These are phyloP conservation scores for Acleris holmiana DNA, from an alignment of 2,888 invertebrate species.

Conservation along the genomic window DNA sequence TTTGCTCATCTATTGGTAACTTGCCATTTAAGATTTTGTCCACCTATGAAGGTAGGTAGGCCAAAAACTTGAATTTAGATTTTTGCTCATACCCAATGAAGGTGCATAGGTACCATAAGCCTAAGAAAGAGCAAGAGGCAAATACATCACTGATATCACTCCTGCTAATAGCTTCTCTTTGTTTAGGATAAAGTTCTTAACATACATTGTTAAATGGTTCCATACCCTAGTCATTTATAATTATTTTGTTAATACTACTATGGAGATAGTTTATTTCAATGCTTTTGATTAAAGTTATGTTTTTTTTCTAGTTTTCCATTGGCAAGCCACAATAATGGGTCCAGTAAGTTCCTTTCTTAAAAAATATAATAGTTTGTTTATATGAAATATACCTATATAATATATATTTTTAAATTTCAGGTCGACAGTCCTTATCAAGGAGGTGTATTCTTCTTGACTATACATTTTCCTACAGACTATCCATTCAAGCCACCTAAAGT, in stretches of 20 bases:
- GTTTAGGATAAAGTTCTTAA: neutral
- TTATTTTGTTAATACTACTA: neutral
- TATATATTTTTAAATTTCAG: constrained; percentile 76
- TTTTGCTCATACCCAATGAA: no score
- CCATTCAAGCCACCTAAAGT: constrained; percentile 99
- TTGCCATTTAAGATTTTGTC: no score
- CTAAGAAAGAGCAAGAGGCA: no score
- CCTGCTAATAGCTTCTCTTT: no score
- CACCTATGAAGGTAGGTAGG: no score
- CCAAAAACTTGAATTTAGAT: no score
- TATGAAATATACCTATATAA: no score
- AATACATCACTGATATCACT: no score
- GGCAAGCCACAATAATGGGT: constrained; percentile 99
- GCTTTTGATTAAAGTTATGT: constrained; percentile 33
- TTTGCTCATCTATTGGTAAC: no score
- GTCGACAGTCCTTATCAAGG: constrained; percentile 99
- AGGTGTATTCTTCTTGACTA: constrained; percentile 99
- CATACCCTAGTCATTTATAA: neutral
- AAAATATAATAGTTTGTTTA: constrained; percentile 22
- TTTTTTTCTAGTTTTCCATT: constrained; percentile 95
- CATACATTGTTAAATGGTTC: neutral
- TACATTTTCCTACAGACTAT: constrained; percentile 99
- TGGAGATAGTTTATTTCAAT: constrained; percentile 32
- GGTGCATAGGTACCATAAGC: no score
- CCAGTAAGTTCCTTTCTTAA: constrained; percentile 90